Percentiles rank a stretch among this genome's conserved stretches.
phyloP scores from a whole-genome alignment of 2,113 vertebrate species.

The Prolemur simus region DNA sequence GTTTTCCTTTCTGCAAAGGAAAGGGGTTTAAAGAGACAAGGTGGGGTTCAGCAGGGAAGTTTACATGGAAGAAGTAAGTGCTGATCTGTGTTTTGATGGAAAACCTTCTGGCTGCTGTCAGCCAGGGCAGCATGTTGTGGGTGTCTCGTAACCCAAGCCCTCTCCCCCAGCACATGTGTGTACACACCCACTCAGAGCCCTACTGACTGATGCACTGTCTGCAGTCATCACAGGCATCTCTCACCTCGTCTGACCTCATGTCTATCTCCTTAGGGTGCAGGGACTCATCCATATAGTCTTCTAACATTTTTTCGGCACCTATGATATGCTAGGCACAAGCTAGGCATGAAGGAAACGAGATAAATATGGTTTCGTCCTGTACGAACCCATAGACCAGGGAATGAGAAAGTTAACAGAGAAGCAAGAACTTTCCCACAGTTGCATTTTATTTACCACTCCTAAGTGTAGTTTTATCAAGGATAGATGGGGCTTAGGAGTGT shows the following conservation, averaged over 20 bases:
- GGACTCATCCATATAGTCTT: neutral
- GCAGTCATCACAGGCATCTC: too few species aligned
- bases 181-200: neutral
- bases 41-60: neutral
- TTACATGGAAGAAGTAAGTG: neutral
- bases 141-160: neutral
- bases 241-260: neutral
- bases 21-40: neutral
- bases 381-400: neutral
- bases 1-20: neutral
- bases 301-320: neutral
- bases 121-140: neutral
- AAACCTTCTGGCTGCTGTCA: neutral
- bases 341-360: neutral
- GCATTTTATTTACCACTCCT: neutral
- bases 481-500: neutral
- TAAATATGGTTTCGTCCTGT: neutral
- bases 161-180: rapidly evolving
- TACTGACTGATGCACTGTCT: neutral
- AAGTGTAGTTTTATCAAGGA: neutral
- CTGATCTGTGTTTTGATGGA: neutral
- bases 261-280: neutral
- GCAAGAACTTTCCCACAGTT: neutral
- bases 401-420: neutral
- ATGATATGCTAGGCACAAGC: neutral